Conservation (phyloP, 2,113 vertebrate genomes). For the Mus musculus region GRCm39 chr12:82026001-82026500, state of each 20-base stretch:
- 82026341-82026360: neutral
- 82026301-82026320: neutral
- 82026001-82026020: neutral
- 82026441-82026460: neutral
- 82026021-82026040: neutral
- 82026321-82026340: neutral
- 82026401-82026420: neutral
- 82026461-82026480: neutral
- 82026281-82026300: slow-evolving; percentile 33
- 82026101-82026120: neutral
- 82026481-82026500: neutral
- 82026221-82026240: slow-evolving; percentile 42
- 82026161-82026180: neutral
- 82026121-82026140: neutral
- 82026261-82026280: neutral
- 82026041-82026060: neutral
- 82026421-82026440: neutral
- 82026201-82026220: neutral
- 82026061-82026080: neutral
- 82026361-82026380: slow-evolving; percentile 30
- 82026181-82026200: neutral
- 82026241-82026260: neutral
- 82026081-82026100: neutral
- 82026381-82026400: slow-evolving; percentile 2
- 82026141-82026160: neutral